These are phyloP conservation scores for Sebastes taczanowskii DNA, from an alignment of 2,797 vertebrate species.

Conservation along the genomic window DNA sequence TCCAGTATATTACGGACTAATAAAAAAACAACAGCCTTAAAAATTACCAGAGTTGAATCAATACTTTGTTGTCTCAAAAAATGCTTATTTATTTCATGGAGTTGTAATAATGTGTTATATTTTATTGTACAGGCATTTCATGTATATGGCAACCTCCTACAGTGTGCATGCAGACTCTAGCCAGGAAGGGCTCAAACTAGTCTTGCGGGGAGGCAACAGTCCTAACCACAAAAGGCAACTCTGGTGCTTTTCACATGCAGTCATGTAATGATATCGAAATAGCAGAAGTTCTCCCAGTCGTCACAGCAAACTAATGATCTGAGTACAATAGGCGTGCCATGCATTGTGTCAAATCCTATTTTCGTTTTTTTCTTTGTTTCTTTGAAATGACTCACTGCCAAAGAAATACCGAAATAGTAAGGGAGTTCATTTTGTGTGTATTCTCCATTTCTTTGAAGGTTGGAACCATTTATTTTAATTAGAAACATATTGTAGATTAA, in stretches of 20 bases:
- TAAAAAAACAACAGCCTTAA: neutral
- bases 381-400: neutral
- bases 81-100: neutral
- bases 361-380: neutral
- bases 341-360: neutral
- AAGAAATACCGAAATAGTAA: neutral
- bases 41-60: neutral
- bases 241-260: neutral
- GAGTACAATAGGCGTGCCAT: neutral
- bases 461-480: neutral
- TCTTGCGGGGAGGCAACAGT: neutral
- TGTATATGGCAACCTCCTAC: neutral
- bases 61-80: neutral
- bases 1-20: neutral
- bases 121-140: neutral
- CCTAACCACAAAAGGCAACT: neutral
- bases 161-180: slow-evolving; percentile 9
- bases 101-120: neutral
- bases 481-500: neutral
- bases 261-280: too few species aligned
- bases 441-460: neutral
- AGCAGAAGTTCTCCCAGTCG: neutral
- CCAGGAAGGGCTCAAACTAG: neutral
- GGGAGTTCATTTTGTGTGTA: neutral
- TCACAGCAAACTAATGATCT: neutral